Base-by-base conservation (phyloP, 1,140 invertebrate genomes). In the Stegodyphus dumicola region DNA sequence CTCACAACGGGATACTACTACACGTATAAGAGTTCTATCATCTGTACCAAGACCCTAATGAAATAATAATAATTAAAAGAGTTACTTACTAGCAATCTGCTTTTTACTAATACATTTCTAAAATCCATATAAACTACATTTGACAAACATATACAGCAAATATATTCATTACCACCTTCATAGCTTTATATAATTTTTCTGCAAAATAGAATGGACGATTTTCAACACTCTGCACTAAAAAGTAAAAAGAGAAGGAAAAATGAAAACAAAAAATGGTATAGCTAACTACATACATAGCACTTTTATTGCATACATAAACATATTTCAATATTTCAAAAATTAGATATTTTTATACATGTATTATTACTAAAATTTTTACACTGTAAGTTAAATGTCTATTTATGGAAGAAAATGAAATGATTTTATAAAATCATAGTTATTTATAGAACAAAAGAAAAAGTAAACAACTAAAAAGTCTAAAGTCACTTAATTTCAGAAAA, bases 121-220 rank as follows among this genome's bases (percentile, higher is more conserved):
- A 9, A 60, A 10, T 5, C 5, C 56, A 60, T 9, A 0, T 2
- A 60, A 60, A 60, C 56, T 60, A 60, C 9, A 10, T 9, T 10
- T 60, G 9, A 10, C 56, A 60, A 15, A 60, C 15, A 10, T 2
- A 15, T 60, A 76, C 65, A 9, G 9, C 13, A 60, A 49, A 60
- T 60, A 60, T 2, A 2, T 75, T 74, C 80, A 56, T 83, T 33
- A 83, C 70, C 52, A 95, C 95, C 87, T 95, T 94, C 96, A 99
- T 97, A 67, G 95, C 94, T 69, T 96, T 94, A 89, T 98, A 94
- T 10, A 99, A 92, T 88, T 95, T 93, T 89, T 98, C 95, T 76
- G 97, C 97, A 92, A 98, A 98, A 91, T 96, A 99, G 64, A 94
- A 95, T 75, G 97, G 95, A 90, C 96, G 95, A 89, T 96, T 97